Evolutionary conservation across 2,797 vertebrate genomes (phyloP), one percentile per base, ranked within the genome.

Genomic region (Novumbra hubbsi): DNA sequence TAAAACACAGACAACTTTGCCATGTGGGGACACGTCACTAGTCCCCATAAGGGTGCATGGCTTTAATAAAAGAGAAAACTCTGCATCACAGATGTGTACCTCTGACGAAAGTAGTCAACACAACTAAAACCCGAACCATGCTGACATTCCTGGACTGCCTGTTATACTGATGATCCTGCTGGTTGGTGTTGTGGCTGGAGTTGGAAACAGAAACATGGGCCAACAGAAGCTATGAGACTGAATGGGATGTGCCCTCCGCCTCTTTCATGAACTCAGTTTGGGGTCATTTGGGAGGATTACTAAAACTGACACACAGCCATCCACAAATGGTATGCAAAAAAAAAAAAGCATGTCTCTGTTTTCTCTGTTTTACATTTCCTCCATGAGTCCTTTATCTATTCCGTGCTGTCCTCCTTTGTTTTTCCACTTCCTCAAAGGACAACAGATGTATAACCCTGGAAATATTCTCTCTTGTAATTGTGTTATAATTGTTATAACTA

Each of bases 81-180:
- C 81, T 90, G 90, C 32, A 9, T 67, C 74, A 70, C 89, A 89
- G 88, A 91, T 90, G 89, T 65, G 72, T 70, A 72, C 80, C 52
- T 77, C 72, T 76, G 75, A 63, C 67, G 85, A 70, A 90, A 80
- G 63, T 74, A 78, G 79, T 84, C 85, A 87, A 78, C 71, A 74
- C 74, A 81, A 74, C 78, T 81, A 32, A 84, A 88, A 82, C 80
- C 77, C 72, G 81, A 82, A 80, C 80, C 89, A 88, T 88, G 84
- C 78, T 81, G 80, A 85, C 86, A 91, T 91, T 90, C 90, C 87
- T 12, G 70, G 75, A 86, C 75, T 74, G 7, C 19, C n/a, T 55
- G 66, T 78, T 83, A 80, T 80, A 71, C 75, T 81, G 71, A 84
- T 74, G 17, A 49, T 70, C 81, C 81, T 71, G 69, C 72, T 38